Percentiles rank a stretch among this genome's conserved stretches.
Conservation (phyloP, 2,113 vertebrate species). For the Plotosus lineatus region DNA sequence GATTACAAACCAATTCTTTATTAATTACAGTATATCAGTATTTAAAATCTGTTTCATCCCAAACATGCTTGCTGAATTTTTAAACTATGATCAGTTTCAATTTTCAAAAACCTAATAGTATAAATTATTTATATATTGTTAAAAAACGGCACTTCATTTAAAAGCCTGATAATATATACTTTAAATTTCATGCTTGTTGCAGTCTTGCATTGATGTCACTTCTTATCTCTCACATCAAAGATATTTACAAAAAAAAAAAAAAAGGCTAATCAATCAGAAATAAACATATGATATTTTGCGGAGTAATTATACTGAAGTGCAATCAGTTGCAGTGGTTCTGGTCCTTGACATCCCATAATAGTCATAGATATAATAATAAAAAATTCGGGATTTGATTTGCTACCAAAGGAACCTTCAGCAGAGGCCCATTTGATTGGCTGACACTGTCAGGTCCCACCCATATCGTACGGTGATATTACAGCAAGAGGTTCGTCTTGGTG, state of each 20-base stretch:
- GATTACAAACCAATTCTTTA: neutral
- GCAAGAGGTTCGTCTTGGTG: constrained; percentile 5
- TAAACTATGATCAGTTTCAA: too few relatives aligned
- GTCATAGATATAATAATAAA: constrained; percentile 5
- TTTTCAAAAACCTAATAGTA: too few relatives aligned
- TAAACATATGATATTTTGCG: constrained; percentile 18
- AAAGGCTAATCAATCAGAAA: neutral
- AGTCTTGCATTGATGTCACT: neutral
- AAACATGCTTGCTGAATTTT: too few relatives aligned
- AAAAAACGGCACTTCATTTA: neutral
- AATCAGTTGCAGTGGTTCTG: constrained; percentile 46
- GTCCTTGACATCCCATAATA: constrained; percentile 41
- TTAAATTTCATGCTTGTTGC: neutral
- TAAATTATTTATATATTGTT: neutral
- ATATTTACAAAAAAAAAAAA: constrained; percentile 9
- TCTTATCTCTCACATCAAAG: neutral
- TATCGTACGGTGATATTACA: constrained; percentile 31
- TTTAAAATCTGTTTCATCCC: too few relatives aligned
- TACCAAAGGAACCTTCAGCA: constrained; percentile 10
- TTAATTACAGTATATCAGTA: too few relatives aligned
- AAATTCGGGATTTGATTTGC: constrained; percentile 7
- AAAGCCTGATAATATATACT: neutral
- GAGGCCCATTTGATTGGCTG: constrained; percentile 3
- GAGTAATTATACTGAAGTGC: constrained; percentile 43
- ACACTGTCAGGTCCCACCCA: constrained; percentile 1